Evolutionary conservation across 2,888 invertebrate genomes (phyloP).

Genomic region (Polymixis flavicincta): DNA sequence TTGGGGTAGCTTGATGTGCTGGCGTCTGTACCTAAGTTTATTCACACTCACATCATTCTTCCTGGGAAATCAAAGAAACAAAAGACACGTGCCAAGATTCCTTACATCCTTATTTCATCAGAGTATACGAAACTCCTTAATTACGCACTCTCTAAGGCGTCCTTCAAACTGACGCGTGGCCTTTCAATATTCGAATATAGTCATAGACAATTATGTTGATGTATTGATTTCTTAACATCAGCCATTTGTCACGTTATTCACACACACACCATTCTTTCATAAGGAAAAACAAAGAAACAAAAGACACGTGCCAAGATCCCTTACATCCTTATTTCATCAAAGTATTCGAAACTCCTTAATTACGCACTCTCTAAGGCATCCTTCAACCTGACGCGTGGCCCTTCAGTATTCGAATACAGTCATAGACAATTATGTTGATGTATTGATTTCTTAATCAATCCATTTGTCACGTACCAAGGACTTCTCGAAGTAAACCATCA

Average conservation of each 20-base stretch:
- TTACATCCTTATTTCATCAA: background rate
- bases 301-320: background rate
- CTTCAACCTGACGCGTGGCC: background rate
- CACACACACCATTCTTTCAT: no score
- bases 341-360: background rate
- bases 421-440: background rate
- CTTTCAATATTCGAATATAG: background rate
- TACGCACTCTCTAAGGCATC: background rate
- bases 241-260: constrained; percentile 38
- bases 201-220: background rate
- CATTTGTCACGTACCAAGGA: constrained; percentile 41
- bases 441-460: constrained; percentile 50
- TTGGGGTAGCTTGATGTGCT: no score
- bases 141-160: background rate
- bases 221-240: constrained; percentile 51
- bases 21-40: no score
- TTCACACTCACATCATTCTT: no score
- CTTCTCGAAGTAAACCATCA: constrained; percentile 11
- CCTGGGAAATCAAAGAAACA: background rate
- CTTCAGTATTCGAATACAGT: background rate
- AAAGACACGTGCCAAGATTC: background rate
- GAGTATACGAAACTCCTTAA: background rate
- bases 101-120: background rate
- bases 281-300: background rate
- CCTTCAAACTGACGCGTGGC: background rate